Conservation (phyloP, 2,888 invertebrate species). For the Sinohyriopsis cumingii region DNA sequence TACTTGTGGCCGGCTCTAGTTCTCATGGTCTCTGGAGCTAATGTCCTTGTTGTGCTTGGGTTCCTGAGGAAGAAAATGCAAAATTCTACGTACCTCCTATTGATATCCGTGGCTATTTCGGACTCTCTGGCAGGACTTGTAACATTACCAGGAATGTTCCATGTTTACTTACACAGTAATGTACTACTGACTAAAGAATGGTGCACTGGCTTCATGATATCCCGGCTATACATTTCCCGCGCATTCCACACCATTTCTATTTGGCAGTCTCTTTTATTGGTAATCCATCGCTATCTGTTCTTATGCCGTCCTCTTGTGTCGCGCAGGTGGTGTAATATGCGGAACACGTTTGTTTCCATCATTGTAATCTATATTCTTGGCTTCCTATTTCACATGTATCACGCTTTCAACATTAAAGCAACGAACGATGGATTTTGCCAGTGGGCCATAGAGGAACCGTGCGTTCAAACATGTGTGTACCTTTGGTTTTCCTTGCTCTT, state of each 20-base stretch:
- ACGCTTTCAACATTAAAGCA: conserved; percentile 29
- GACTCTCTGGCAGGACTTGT: conserved; percentile 32
- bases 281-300: conserved; percentile 33
- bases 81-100: conserved; percentile 23
- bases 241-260: conserved; percentile 46
- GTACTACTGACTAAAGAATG: conserved; percentile 22
- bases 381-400: conserved; percentile 34
- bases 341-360: conserved; percentile 28
- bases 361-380: conserved; percentile 30
- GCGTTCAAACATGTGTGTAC: conserved; percentile 29
- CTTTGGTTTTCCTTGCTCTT: conserved; percentile 27
- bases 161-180: conserved; percentile 17
- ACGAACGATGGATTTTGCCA: conserved; percentile 18
- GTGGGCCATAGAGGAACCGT: conserved; percentile 25
- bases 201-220: conserved; percentile 28
- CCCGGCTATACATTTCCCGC: conserved; percentile 26
- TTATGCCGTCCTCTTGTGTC: conserved; percentile 33
- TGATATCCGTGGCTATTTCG: conserved; percentile 29
- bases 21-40: conserved; percentile 24
- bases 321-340: conserved; percentile 24
- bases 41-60: conserved; percentile 21
- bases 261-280: conserved; percentile 41
- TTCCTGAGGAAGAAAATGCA: conserved; percentile 28
- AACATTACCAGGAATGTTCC: conserved; percentile 27
- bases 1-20: conserved; percentile 33